A percentile compares a stretch with the other conserved stretches of the same genome.
Conservation (phyloP, 2,888 invertebrate genomes). For the Agonopterix alstromeriana region DNA sequence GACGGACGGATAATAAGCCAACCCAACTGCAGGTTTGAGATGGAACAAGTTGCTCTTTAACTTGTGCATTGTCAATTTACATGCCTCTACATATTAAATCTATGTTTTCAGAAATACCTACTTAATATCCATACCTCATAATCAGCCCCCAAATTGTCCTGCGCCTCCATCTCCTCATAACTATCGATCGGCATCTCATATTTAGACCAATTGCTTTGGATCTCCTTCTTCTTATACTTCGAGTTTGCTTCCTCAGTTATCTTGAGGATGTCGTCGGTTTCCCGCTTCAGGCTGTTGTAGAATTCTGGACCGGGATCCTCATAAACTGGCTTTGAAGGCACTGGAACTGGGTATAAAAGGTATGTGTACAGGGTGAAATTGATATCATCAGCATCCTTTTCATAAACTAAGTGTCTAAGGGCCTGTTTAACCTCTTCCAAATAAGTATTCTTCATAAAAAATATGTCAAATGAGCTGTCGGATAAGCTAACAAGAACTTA, state of each 20-base stretch:
- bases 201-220: slow-evolving; percentile 68
- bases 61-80: too few relatives aligned
- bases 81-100: background rate
- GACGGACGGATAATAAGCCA: too few relatives aligned
- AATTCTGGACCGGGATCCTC: slow-evolving; percentile 60
- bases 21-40: too few relatives aligned
- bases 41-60: too few relatives aligned
- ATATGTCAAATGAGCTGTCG: too few relatives aligned
- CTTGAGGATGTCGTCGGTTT: slow-evolving; percentile 65
- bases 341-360: slow-evolving; percentile 23
- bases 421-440: too few relatives aligned
- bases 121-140: slow-evolving; percentile 46
- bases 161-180: slow-evolving; percentile 63
- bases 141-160: slow-evolving; percentile 63
- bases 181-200: slow-evolving; percentile 68
- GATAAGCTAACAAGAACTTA: too few relatives aligned
- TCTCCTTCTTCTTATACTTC: slow-evolving; percentile 69
- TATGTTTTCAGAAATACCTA: background rate
- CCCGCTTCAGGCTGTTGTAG: slow-evolving; percentile 54
- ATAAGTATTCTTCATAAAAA: too few relatives aligned
- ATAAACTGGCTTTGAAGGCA: slow-evolving; percentile 39
- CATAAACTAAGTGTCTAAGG: too few relatives aligned
- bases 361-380: too few relatives aligned
- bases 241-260: slow-evolving; percentile 59
- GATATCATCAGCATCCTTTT: too few relatives aligned